Percentiles rank a stretch among this genome's conserved stretches.
Conservation (phyloP, 2,797 vertebrate species). For the Cuniculus paca region DNA sequence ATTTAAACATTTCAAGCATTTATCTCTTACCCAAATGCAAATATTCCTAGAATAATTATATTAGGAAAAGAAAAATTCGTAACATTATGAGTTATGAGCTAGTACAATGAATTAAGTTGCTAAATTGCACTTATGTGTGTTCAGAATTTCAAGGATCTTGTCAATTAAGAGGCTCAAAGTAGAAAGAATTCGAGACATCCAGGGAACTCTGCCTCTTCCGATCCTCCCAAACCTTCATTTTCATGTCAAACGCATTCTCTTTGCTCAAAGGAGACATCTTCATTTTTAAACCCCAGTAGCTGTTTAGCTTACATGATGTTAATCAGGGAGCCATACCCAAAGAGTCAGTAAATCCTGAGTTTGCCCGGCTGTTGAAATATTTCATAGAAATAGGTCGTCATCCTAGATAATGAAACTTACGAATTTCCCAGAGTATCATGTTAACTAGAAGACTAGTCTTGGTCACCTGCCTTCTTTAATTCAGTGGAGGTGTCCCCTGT, state of each 20-base stretch:
- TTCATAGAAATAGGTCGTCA: not conserved
- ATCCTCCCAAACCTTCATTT: not conserved
- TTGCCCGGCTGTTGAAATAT: not conserved
- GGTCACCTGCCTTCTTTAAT: not conserved
- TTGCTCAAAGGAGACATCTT: not conserved
- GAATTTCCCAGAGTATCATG: not conserved
- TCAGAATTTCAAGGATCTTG: not conserved
- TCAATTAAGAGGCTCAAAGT: not conserved
- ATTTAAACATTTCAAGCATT: not conserved
- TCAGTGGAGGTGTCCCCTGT: too few relatives aligned
- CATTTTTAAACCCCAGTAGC: not conserved
- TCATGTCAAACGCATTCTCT: not conserved
- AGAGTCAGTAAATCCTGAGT: not conserved
- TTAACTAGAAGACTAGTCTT: not conserved
- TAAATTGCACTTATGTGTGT: not conserved
- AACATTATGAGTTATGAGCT: not conserved
- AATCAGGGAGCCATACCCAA: not conserved
- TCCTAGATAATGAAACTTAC: not conserved
- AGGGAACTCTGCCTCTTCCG: not conserved
- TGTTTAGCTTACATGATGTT: not conserved
- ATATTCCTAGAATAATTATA: not conserved
- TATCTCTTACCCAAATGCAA: not conserved
- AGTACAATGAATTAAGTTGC: not conserved
- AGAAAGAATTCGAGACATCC: not conserved
- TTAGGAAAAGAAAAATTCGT: not conserved